Conservation (phyloP, 2,797 vertebrate species). For the Thunnus albacares region DNA sequence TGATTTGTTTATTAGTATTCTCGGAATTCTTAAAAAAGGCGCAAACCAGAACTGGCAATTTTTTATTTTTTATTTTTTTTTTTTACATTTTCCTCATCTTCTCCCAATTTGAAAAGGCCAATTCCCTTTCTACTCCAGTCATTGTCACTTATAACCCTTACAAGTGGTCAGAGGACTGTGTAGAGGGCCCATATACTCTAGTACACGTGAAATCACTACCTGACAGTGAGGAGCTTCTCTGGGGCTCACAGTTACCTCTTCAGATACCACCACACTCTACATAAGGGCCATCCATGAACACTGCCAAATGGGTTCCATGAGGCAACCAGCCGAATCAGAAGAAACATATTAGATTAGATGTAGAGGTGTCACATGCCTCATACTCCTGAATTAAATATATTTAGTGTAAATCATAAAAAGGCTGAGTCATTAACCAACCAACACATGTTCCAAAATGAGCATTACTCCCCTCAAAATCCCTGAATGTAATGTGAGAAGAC, state of each 20-base stretch:
- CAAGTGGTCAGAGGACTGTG: neutral
- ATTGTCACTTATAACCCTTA: neutral
- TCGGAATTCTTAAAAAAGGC: slow-evolving; percentile 6
- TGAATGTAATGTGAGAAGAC: slow-evolving; percentile 42
- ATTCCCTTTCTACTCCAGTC: neutral
- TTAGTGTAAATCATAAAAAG: slow-evolving; percentile 10
- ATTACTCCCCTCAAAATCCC: slow-evolving; percentile 36
- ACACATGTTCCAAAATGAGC: slow-evolving; percentile 41
- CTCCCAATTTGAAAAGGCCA: slow-evolving; percentile 9
- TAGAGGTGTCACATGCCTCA: slow-evolving; percentile 18
- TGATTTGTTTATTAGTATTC: slow-evolving; percentile 30
- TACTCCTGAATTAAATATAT: slow-evolving; percentile 18
- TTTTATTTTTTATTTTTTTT: slow-evolving; percentile 8
- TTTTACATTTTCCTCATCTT: neutral
- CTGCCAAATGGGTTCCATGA: slow-evolving; percentile 39
- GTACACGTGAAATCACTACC: neutral
- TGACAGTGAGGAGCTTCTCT: slow-evolving; percentile 8
- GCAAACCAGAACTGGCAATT: neutral
- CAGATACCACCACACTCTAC: slow-evolving; percentile 13
- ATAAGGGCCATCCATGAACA: slow-evolving; percentile 13
- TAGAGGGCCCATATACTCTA: neutral
- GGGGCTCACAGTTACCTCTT: slow-evolving; percentile 12
- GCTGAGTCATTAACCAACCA: slow-evolving; percentile 37
- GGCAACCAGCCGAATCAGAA: slow-evolving; percentile 30
- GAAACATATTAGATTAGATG: slow-evolving; percentile 24